Evolutionary conservation across 2,113 vertebrate species (phyloP).

Genomic region (Haplochromis burtoni): DNA sequence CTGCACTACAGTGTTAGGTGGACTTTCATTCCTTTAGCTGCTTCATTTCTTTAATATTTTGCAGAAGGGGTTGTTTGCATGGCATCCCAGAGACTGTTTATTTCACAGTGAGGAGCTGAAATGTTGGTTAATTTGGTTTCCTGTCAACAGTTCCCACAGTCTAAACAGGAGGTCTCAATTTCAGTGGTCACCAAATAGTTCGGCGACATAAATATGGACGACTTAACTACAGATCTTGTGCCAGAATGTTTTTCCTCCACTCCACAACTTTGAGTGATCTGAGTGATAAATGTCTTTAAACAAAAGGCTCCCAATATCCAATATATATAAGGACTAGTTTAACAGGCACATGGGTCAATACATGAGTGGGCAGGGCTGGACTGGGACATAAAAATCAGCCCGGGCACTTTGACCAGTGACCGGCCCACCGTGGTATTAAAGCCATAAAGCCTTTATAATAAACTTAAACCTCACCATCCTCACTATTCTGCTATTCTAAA

Average conservation of each 20-base stretch:
- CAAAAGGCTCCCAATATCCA: not conserved
- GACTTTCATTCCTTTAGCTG: not conserved
- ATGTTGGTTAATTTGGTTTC: not conserved
- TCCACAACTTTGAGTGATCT: not conserved
- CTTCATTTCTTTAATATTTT: not conserved
- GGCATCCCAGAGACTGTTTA: constrained; percentile 3
- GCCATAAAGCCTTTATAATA: no score
- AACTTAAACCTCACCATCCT: no score
- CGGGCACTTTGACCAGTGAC: no score
- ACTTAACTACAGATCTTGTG: constrained; percentile 39
- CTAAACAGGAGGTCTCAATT: constrained; percentile 47
- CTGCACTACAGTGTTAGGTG: not conserved
- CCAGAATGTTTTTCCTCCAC: constrained; percentile 32
- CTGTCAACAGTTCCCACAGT: constrained; percentile 46
- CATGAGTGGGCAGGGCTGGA: accelerated
- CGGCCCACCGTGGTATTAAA: no score
- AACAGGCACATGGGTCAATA: not conserved
- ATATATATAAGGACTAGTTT: not conserved
- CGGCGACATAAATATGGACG: constrained; percentile 34
- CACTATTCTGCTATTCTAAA: no score
- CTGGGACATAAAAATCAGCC: no score
- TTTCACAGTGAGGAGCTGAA: not conserved
- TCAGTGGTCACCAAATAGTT: constrained; percentile 34
- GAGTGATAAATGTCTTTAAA: not conserved
- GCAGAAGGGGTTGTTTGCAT: not conserved